Base-by-base conservation (phyloP, 1,140 invertebrate species). In the Cydia fagiglandana region DNA sequence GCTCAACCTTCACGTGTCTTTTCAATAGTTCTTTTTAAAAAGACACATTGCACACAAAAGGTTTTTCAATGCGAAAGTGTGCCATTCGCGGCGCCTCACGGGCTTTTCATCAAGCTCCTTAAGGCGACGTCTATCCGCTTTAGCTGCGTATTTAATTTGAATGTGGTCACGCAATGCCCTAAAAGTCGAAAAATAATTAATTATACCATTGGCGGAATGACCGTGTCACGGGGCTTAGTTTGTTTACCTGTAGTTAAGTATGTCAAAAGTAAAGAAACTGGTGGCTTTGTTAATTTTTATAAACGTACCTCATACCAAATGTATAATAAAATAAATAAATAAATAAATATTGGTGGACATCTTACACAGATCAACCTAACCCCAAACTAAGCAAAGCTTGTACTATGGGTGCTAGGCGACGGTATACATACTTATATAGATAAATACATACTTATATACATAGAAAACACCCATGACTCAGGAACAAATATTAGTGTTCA, bases 41-140 rank as follows among this genome's bases (percentile, higher is more conserved):
- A 61, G 53, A 61, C 53, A 61, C 53, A 13, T n/a, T 53, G 50
- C 50, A 61, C 53, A 61, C n/a, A 61, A 61, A 61, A 10, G 13
- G n/a, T 17, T 53, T 53, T 53, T 61, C n/a, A 20, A 9, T 24
- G 53, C 53, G n/a, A 61, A 53, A 53, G 47, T 53, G 53, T 61
- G 17, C 20, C 53, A 61, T 61, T 61, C 53, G 17, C 53, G 53
- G 53, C 53, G 47, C 13, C 47, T 12, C 47, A n/a, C 15, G 53
- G 24, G 17, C 53, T 61, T 61, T 17, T 24, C 4, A 61, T 61
- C 17, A 61, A 17, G 17, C 17, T 61, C 2, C 56, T 61, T 61
- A 61, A 61, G 56, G 56, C 56, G 56, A 61, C 56, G 6, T 10
- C 20, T 61, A 61, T n/a, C 56, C 20, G 17, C n/a, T 61, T 61